Evolutionary conservation across 2,888 invertebrate genomes (phyloP), one percentile per base, ranked within the genome.

Genomic region (Torymus aiolomorphi): DNA sequence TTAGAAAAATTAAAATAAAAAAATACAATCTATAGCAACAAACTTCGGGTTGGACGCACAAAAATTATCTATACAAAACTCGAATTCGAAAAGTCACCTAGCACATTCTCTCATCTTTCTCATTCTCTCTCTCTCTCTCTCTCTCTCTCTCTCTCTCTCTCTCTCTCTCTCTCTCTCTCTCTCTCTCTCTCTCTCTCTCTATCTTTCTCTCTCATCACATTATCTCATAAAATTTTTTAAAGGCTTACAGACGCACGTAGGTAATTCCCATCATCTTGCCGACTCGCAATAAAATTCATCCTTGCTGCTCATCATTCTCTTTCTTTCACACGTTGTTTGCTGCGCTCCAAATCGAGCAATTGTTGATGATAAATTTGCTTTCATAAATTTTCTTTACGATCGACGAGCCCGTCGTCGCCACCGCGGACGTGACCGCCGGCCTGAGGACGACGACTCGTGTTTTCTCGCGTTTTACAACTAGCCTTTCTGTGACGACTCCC

Each of bases 1-100:
- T 78, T 82, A 82, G 65, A 82, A 80, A 42, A 82, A 80, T 75
- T 31, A 80, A 82, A 80, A 80, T 82, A 78, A 82, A 80, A 80
- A 80, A 80, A 82, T 80, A 82, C 80, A 71, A 65, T 80, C 57
- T 75, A 20, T 65, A 82, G 76, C 75, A 80, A 82, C 70, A 82
- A 82, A 78, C 75, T 82, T 71, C 42, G 70, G 42, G 57, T 72
- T 74, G 59, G 65, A 77, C 75, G 80, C 74, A 81, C 76, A 66
- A 80, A 75, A 80, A 31, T 82, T 56, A 74, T 78, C 63, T 76
- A 76, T 69, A 42, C 42, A 42, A 78, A 81, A 81, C 67, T 78
- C 56, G 51, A 80, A 69, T 80, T 8, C 67, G 72, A 80, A 67
- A 74, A 69, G 63, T 67, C 57, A 63, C 61, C 57, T 75, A 71